phyloP scores from a whole-genome alignment of 2,797 vertebrate species.

The Esox lucius region DNA sequence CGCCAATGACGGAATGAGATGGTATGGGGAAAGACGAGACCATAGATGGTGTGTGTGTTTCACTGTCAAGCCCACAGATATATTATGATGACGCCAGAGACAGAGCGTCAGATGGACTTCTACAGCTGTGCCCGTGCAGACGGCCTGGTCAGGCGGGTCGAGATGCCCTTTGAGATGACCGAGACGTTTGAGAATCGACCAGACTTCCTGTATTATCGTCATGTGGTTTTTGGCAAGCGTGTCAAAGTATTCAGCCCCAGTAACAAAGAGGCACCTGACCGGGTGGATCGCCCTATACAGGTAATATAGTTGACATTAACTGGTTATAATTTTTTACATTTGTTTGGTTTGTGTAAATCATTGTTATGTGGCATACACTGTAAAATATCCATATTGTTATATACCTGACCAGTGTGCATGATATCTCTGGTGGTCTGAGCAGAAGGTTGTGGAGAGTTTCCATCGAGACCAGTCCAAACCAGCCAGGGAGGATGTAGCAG shows the following conservation, averaged over 20 bases:
- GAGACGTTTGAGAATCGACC: constrained; percentile 76
- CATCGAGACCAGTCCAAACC: constrained; percentile 69
- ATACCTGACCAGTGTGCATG: background rate
- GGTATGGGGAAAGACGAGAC: background rate
- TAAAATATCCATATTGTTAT: background rate
- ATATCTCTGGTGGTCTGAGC: constrained; percentile 31
- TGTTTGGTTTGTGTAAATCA: background rate
- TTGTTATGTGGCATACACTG: background rate
- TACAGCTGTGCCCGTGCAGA: constrained; percentile 67
- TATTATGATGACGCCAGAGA: constrained; percentile 54
- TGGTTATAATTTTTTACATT: background rate
- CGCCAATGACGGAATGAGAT: no score
- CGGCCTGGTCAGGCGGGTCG: constrained; percentile 70
- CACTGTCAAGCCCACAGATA: constrained; percentile 75
- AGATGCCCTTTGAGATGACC: constrained; percentile 64
- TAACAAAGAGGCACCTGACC: background rate
- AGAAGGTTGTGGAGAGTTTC: constrained; percentile 82
- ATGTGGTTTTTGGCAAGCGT: constrained; percentile 55
- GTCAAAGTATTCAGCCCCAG: background rate
- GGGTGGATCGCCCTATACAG: constrained; percentile 19
- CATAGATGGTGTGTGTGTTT: background rate
- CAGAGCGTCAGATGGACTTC: constrained; percentile 80
- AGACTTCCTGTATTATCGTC: constrained; percentile 80
- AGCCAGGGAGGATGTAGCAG: constrained; percentile 75
- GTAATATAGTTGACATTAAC: constrained; percentile 32